Base-by-base conservation (phyloP, 2,113 vertebrate species). In the Holacanthus passer region DNA sequence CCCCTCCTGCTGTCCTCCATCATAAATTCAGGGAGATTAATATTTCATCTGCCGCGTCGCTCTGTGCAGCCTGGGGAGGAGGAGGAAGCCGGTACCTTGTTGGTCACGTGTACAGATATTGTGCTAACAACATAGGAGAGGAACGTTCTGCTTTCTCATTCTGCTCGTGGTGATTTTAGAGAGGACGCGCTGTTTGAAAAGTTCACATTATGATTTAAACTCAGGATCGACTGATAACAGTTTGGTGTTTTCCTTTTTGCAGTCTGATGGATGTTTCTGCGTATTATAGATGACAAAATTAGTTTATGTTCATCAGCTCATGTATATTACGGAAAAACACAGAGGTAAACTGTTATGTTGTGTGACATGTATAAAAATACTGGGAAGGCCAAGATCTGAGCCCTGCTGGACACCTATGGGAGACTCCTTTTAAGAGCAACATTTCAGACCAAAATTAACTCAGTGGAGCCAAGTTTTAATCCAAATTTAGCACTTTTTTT, bases 11-110 rank as follows among this genome's bases (percentile, higher is more conserved):
- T 66, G 53, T 75, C 78, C 60, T 73, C 71, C 62, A 85, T 92
- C 69, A 87, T 83, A 81, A 85, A 92, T 91, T 71, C 79, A 84
- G 48, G 52, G 81, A 76, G 73, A 89, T 92, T 60, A 87, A 93
- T 93, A 88, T 91, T 93, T 93, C 47, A 92, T 88, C 73, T 59
- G 82, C 27, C 71, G 58, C 89, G 85, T 85, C 83, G 10, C 55
- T 55, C 67, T 70, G 64, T 4, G 63, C 43, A 66, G 58, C 19
- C 24, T 24, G 56, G 24, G 37, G 67, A 78, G 10, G 52, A 41
- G 35, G 56, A 47, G 50, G 47, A 64, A 8, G 31, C 0, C 8
- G 73, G 39, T 2, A 35, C n/a, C 68, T 27, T 1, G 24, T 20
- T n/a, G n/a, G 35, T 85, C 55, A 82, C 64, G 19, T 47, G 43